Conservation (phyloP, 2,888 invertebrate genomes). For the Amiota communis region DNA sequence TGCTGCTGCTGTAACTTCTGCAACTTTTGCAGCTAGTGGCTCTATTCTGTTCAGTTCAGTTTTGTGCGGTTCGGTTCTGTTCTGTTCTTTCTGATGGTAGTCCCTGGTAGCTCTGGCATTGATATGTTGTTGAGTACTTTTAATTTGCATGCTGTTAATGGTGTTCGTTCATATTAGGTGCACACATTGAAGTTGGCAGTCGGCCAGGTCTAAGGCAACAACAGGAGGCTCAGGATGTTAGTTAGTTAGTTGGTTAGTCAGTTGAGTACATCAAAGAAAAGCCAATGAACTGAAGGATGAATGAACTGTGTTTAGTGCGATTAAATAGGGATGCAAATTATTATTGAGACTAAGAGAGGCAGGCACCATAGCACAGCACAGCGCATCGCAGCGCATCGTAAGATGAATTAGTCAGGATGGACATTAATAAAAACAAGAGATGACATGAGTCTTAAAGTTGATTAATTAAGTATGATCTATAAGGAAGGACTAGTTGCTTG, state of each 20-base stretch:
- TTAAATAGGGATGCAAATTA: neutral
- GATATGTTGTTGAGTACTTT: constrained; percentile 67
- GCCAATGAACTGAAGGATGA: constrained; percentile 26
- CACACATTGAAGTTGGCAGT: constrained; percentile 17
- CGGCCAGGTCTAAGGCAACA: neutral
- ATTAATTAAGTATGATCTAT: no score
- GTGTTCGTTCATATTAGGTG: constrained; percentile 64
- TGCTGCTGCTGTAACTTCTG: no score
- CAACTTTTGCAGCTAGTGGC: neutral
- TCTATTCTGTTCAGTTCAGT: neutral
- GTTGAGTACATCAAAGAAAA: neutral
- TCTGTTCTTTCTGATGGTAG: constrained; percentile 4
- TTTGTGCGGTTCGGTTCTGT: neutral
- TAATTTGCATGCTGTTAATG: constrained; percentile 67
- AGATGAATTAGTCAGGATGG: constrained; percentile 14
- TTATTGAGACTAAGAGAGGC: neutral
- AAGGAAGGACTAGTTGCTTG: no score
- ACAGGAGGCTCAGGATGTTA: no score
- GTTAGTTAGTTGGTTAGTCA: no score
- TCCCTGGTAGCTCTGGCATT: constrained; percentile 59
- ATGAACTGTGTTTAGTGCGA: constrained; percentile 20
- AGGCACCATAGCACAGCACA: neutral
- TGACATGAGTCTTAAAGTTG: no score
- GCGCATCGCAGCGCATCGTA: neutral
- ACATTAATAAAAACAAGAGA: constrained; percentile 6